Conservation (phyloP, 2,113 vertebrate genomes). For the Passer domesticus region DNA sequence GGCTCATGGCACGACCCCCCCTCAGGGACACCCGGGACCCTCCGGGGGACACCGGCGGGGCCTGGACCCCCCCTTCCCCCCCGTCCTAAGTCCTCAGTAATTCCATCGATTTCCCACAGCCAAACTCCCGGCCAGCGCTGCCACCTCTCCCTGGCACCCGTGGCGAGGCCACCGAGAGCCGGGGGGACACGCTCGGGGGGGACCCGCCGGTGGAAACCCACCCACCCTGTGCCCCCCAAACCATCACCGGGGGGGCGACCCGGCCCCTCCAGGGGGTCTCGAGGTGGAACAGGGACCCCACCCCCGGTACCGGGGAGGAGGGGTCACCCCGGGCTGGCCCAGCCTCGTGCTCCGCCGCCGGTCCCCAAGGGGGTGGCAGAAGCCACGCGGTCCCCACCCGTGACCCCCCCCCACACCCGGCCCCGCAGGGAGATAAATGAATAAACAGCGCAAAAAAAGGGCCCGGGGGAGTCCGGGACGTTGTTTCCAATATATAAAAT, state of each 20-base stretch:
- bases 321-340: not conserved
- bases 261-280: not conserved
- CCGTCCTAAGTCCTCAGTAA: not conserved
- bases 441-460: not conserved
- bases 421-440: not conserved
- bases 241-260: not conserved
- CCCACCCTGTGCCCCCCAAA: not conserved
- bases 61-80: too few species aligned
- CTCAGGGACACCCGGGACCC: not conserved
- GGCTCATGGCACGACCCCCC: not conserved
- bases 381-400: not conserved
- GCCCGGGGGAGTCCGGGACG: not conserved
- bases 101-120: not conserved
- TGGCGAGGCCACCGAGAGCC: not conserved
- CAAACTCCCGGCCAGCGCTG: not conserved
- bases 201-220: not conserved
- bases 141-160: not conserved
- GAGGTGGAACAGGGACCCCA: not conserved
- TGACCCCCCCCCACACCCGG: not conserved
- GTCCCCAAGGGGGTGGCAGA: not conserved
- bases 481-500: not conserved
- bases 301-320: not conserved
- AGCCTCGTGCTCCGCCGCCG: not conserved
- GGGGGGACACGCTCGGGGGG: not conserved
- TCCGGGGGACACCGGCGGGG: not conserved